These are phyloP conservation scores for Eristalis tenax DNA, from an alignment of 2,888 invertebrate genomes.

Conservation along the genomic window DNA sequence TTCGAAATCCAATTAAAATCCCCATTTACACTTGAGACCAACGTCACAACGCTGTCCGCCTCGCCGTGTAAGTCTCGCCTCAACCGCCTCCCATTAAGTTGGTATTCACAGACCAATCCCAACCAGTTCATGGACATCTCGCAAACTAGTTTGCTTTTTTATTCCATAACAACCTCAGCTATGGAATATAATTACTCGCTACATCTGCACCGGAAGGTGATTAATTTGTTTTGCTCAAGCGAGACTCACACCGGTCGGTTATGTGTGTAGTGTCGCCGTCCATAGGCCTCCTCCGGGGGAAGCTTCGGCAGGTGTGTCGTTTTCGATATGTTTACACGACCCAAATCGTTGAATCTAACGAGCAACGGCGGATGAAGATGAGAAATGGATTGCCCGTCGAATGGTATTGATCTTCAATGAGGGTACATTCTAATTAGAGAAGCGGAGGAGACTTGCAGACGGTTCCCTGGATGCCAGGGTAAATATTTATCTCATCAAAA, in stretches of 20 bases:
- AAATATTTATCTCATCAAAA: neutral
- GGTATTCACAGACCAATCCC: neutral
- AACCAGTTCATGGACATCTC: neutral
- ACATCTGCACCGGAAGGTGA: neutral
- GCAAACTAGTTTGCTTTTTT: neutral
- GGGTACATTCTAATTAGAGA: neutral
- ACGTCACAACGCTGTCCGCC: neutral
- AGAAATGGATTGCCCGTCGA: neutral
- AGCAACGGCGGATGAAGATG: neutral
- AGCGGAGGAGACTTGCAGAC: neutral
- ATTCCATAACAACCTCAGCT: neutral
- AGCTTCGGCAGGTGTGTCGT: neutral
- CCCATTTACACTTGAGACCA: neutral
- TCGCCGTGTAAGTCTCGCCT: neutral
- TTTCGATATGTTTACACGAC: neutral
- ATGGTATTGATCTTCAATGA: neutral
- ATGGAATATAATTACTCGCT: neutral
- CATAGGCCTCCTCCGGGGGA: neutral
- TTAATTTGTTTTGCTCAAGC: neutral
- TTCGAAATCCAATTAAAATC: conserved; percentile 42
- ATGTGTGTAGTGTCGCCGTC: neutral
- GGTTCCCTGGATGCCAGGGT: neutral
- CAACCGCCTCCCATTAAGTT: neutral
- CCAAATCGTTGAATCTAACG: neutral
- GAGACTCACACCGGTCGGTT: neutral